Evolutionary conservation across 2,797 vertebrate species (phyloP), one percentile per base, ranked within the genome.

Genomic region (Aphelocoma californica): DNA sequence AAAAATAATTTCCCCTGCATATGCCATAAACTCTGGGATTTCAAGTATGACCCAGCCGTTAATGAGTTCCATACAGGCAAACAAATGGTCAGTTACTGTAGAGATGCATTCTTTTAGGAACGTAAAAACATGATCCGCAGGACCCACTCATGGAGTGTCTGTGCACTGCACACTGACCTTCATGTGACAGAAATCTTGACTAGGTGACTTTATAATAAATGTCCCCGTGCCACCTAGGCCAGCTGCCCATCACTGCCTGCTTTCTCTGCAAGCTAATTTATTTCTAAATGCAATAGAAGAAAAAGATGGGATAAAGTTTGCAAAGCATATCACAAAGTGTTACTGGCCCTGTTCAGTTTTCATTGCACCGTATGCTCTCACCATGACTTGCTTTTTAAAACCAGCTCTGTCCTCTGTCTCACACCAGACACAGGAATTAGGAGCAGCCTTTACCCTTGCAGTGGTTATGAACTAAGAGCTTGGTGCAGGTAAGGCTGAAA

Each of bases 41-140:
- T 93, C 74, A 75, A 87, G 84, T 96, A 77, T 71, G 91, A 93
- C 81, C 90, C 71, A 89, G 92, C 92, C 87, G 85, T 95, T 94
- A 96, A 96, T 77, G 87, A 96, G 83, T 92, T 94, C 96, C 93
- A 94, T 93, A 81, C 89, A 83, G 88, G 67, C 90, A 94, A 86
- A 86, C 53, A 94, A 92, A 74, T 1, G 26, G 40, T 60, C 0
- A 0, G 88, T 92, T 86, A 84, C 83, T 93, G 92, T 72, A 94
- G 93, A 83, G 92, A 67, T 2, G 2, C 36, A 5, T 82, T 95
- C 8, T 6, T 90, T 94, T 92, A 62, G 44, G 74, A 69, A 90
- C 88, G 65, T 87, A 91, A 96, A 96, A 94, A 62, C 71, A 36
- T 26, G 51, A 82, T 70, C 92, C 0, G 0, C n/a, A 23, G 69